phyloP scores from a whole-genome alignment of 2,797 vertebrate species.

The Arctocebus calabarensis region DNA sequence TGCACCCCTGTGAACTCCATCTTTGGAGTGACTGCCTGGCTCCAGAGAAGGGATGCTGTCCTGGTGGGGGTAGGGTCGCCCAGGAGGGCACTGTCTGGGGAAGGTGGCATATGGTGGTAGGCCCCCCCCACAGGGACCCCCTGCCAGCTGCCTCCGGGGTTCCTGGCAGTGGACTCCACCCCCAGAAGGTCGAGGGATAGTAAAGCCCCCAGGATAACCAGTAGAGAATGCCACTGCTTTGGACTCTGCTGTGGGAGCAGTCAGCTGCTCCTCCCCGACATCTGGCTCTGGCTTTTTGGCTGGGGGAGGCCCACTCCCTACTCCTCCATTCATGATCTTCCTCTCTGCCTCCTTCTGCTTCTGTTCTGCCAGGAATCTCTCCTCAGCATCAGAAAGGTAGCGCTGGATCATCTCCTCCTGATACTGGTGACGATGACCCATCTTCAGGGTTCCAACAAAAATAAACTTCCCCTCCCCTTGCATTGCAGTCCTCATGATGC shows the following conservation, averaged over 20 bases:
- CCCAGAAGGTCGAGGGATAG: slow-evolving; percentile 92
- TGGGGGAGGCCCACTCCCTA: slow-evolving; percentile 76
- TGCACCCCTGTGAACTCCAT: slow-evolving; percentile 68
- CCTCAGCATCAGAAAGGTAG: slow-evolving; percentile 95
- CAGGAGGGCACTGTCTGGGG: slow-evolving; percentile 86
- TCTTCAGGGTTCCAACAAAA: slow-evolving; percentile 94
- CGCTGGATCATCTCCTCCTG: slow-evolving; percentile 99
- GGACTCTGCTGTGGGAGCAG: slow-evolving; percentile 72
- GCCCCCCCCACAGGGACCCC: slow-evolving; percentile 86
- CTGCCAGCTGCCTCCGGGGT: slow-evolving; percentile 90
- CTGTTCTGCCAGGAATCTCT: slow-evolving; percentile 94
- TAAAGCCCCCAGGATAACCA: slow-evolving; percentile 91
- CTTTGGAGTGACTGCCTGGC: slow-evolving; percentile 68
- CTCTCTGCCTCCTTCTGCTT: slow-evolving; percentile 93
- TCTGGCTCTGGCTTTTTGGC: slow-evolving; percentile 85
- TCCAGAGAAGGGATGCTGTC: slow-evolving; percentile 77
- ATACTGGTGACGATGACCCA: slow-evolving; percentile 95
- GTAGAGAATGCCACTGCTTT: slow-evolving; percentile 86
- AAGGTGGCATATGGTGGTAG: slow-evolving; percentile 88
- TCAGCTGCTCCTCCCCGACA: slow-evolving; percentile 85
- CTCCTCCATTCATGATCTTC: slow-evolving; percentile 84
- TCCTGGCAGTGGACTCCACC: slow-evolving; percentile 83
- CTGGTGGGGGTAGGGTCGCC: slow-evolving; percentile 85
- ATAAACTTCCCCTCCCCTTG: slow-evolving; percentile 96
- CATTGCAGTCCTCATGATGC: slow-evolving; percentile 94